A percentile compares a stretch with the other conserved stretches of the same genome.
Evolutionary conservation across 2,888 invertebrate species (phyloP).

Genomic region (Ptychoptera contaminata): DNA sequence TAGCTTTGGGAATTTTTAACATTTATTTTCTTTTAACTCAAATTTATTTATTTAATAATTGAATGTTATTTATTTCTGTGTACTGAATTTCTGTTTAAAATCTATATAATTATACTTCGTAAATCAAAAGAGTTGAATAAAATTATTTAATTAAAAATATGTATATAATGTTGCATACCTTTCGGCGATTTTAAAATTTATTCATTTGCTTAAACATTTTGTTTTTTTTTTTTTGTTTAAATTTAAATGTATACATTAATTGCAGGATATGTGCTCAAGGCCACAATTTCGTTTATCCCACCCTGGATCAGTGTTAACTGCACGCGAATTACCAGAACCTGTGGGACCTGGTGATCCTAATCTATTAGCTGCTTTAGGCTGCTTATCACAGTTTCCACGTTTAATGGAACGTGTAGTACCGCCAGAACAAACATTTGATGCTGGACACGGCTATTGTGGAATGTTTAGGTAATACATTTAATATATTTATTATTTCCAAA

Average conservation of each 20-base stretch:
- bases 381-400: slow-evolving; percentile 47
- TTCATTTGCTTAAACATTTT: background rate
- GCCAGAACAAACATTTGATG: slow-evolving; percentile 46
- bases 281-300: slow-evolving; percentile 35
- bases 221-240: background rate
- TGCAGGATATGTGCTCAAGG: slow-evolving; percentile 47
- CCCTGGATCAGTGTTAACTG: slow-evolving; percentile 11
- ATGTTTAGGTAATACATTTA: slow-evolving; percentile 40
- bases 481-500: background rate
- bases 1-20: too few relatives aligned
- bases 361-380: slow-evolving; percentile 47
- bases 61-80: too few relatives aligned
- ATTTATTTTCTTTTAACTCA: too few relatives aligned
- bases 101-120: background rate
- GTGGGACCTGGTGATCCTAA: slow-evolving; percentile 34
- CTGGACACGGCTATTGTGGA: slow-evolving; percentile 40
- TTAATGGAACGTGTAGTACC: slow-evolving; percentile 51
- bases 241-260: slow-evolving; percentile 5
- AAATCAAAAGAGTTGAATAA: background rate
- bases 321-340: slow-evolving; percentile 15
- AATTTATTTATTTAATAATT: too few relatives aligned
- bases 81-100: too few relatives aligned
- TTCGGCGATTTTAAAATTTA: background rate
- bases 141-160: background rate
- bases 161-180: too few relatives aligned